Percentiles rank a stretch among this genome's conserved stretches.
Conservation (phyloP, 64 coral and sea anemone genomes). For the Stichodactyla mertensii region DNA sequence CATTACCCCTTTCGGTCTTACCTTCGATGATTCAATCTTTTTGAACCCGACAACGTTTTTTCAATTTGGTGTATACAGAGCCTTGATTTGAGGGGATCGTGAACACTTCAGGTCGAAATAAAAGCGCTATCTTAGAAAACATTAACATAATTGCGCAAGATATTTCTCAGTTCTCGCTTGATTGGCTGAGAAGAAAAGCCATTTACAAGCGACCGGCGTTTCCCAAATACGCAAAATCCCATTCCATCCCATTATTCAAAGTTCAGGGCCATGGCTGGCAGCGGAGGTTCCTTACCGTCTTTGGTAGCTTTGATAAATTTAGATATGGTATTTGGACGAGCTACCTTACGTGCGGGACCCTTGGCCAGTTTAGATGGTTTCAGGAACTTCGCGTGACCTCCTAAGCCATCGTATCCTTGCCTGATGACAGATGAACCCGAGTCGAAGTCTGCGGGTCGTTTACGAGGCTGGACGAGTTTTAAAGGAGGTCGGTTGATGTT, state of each 20-base stretch:
- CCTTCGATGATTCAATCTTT: too few species aligned
- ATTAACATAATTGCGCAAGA: too few species aligned
- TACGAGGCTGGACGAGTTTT: not conserved
- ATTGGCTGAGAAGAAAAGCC: too few species aligned
- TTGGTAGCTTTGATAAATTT: constrained; percentile 29
- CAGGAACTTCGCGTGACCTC: constrained; percentile 40
- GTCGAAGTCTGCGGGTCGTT: not conserved
- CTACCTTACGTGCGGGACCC: constrained; percentile 37
- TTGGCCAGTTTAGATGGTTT: constrained; percentile 31
- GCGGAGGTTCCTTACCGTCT: constrained; percentile 43
- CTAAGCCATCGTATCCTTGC: constrained; percentile 46
- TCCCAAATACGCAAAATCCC: not conserved
- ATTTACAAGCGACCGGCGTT: too few species aligned
- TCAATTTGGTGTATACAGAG: too few species aligned
- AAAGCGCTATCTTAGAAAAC: too few species aligned
- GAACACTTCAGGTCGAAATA: too few species aligned
- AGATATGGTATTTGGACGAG: constrained; percentile 44
- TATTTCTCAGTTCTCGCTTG: too few species aligned
- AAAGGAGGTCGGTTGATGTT: not conserved
- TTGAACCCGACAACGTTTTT: too few species aligned
- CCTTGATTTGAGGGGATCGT: too few species aligned
- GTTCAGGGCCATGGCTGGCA: constrained; percentile 51
- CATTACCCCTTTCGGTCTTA: too few species aligned
- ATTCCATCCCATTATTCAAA: not conserved
- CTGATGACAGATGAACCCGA: constrained; percentile 6